Evolutionary conservation across 35 echinoderm and acorn worm species (phyloP), one percentile per base, ranked within the genome.

Genomic region (Amphiura filiformis): DNA sequence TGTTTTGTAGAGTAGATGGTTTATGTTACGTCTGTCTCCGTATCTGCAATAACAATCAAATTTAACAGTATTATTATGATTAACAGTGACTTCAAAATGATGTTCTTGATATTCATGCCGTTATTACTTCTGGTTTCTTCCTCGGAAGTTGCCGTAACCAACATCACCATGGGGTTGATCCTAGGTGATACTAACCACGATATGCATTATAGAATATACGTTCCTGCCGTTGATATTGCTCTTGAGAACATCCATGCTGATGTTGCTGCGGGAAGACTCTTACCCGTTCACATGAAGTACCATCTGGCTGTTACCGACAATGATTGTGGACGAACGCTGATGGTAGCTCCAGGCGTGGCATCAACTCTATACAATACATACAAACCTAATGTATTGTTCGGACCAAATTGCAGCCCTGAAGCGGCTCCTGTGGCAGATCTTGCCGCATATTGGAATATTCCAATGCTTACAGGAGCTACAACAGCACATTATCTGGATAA

Each of bases 191-290:
- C 28, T 11, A 3, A n/a, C 1, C 1, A 1, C 28, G 28, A 70
- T 70, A 70, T 70, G 61, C 61, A 70, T 70, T 70, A 70, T n/a
- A 11, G 61, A n/a, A 30, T 70, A 13, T 70, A 70, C 35, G 31
- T 77, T 12, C 78, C 88, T 1, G 88, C 79, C 22, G n/a, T 90
- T 65, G 79, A 83, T 7, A 83, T 90, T 52, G 88, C 88, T 37
- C 38, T 75, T 0, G 80, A 90, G 36, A 83, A 0, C 0, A 56
- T 90, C 22, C 15, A 61, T 0, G 2, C 15, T 4, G 30, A 35
- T 36, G 81, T 90, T 14, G 12, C 40, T 0, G 36, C 30, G 1
- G 88, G 88, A 28, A 32, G 83, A 56, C 36, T 37, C 11, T 44
- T 56, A n/a, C 84, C 84, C 35, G 75, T 90, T 56, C 65, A 30